Base-by-base conservation (phyloP, 1,140 invertebrate species). In the Drosophila suzukii region DNA sequence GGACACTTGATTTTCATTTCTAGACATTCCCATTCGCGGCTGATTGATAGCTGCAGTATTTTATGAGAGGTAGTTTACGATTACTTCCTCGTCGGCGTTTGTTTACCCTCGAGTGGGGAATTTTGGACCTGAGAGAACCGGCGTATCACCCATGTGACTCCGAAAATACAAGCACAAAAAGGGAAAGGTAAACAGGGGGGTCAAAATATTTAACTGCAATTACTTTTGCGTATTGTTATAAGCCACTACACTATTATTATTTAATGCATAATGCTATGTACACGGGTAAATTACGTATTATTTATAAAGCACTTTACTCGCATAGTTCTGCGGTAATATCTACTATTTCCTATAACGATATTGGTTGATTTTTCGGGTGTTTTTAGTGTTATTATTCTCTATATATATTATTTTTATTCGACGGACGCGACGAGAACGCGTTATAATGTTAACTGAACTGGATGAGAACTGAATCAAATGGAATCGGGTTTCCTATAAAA, bases 391-490 rank as follows among this genome's bases (percentile, higher is more conserved):
- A 55, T 61, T 74, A 11, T 49, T 56, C 32, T 17, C 49, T 62
- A 27, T 78, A 65, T 72, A 43, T 54, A 38, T 15, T 78, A 55
- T 57, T 43, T 81, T 73, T 58, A 27, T 4, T 39, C 53, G 59
- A 65, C 78, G 57, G 67, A 74, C 82, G 79, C 53, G 62, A 46
- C 67, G 62, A 39, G 32, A 57, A 56, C 75, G 83, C 84, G 83
- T 83, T 88, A 79, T 88, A 88, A 83, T 86, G 83, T 86, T 86
- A 86, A 88, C 83, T 88, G 56, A 60, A 75, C 47, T 50, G 24
- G 12, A 51, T 17, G 30, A 32, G 49, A 34, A 34, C 27, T 46
- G 43, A 46, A 46, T 46, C 43, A 7, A n/a, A 30, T 56, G 70
- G 49, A 65, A 58, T 51, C 59, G 72, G 75, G 78, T 88, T 88